These are phyloP conservation scores for Drosophila kanekoi DNA, from an alignment of 2,888 invertebrate species.

Conservation along the genomic window DNA sequence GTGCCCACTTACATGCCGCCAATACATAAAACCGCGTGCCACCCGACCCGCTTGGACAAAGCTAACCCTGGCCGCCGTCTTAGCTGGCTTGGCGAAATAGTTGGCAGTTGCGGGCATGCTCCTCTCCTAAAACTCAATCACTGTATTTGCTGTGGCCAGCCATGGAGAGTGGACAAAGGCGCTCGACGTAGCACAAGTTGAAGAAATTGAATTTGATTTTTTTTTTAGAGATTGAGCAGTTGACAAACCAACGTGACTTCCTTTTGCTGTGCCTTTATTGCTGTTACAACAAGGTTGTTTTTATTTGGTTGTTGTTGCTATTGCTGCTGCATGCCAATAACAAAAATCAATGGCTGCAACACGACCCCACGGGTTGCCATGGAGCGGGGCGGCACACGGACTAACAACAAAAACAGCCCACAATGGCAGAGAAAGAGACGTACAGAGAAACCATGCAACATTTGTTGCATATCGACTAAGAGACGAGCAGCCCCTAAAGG, in stretches of 20 bases:
- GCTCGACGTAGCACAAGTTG: slow-evolving; percentile 21
- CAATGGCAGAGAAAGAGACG: slow-evolving; percentile 2
- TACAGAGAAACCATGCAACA: slow-evolving; percentile 25
- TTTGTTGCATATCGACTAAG: slow-evolving; percentile 52
- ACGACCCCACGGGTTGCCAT: slow-evolving; percentile 60
- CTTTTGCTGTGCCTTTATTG: slow-evolving; percentile 42
- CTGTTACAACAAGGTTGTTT: slow-evolving; percentile 11
- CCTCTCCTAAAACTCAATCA: slow-evolving; percentile 28
- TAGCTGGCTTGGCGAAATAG: slow-evolving; percentile 48
- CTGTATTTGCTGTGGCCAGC: slow-evolving; percentile 26
- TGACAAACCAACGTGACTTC: slow-evolving; percentile 50
- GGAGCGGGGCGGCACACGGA: slow-evolving; percentile 23
- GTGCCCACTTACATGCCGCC: slow-evolving; percentile 75
- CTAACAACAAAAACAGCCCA: slow-evolving; percentile 35
- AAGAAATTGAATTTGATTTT: slow-evolving; percentile 39
- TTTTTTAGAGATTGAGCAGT: slow-evolving; percentile 42
- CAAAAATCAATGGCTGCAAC: slow-evolving; percentile 72
- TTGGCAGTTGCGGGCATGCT: slow-evolving; percentile 55
- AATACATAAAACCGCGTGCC: slow-evolving; percentile 74
- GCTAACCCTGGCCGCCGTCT: slow-evolving; percentile 48
- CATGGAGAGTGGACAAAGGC: slow-evolving; percentile 49
- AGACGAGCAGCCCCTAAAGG: slow-evolving; percentile 32
- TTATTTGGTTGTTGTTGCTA: slow-evolving; percentile 21
- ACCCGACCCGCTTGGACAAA: slow-evolving; percentile 71
- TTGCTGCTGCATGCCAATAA: slow-evolving; percentile 60